phyloP scores from a whole-genome alignment of 2,888 invertebrate species.

The Catocala sponsa region DNA sequence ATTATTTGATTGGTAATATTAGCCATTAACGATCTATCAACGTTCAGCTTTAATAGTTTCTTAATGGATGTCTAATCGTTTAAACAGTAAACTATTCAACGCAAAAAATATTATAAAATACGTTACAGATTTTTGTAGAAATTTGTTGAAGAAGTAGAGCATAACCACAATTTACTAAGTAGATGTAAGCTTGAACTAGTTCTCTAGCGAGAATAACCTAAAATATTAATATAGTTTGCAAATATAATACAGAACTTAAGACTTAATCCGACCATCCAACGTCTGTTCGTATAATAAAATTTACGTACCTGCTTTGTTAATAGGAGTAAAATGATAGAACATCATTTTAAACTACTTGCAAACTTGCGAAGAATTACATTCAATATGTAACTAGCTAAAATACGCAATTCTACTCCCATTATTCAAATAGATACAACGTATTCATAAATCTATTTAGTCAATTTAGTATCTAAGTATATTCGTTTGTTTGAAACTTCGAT shows the following conservation, averaged over 20 bases:
- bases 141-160: too few relatives aligned
- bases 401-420: conserved; percentile 12
- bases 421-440: conserved; percentile 30
- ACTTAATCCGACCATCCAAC: conserved; percentile 5
- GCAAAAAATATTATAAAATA: too few relatives aligned
- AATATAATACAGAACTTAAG: conserved; percentile 17
- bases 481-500: conserved; percentile 31
- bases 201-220: not conserved
- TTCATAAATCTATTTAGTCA: conserved; percentile 33
- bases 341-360: not conserved
- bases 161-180: too few relatives aligned
- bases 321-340: conserved; percentile 6
- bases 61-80: conserved; percentile 27
- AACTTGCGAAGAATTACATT: too few relatives aligned
- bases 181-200: not conserved
- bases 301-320: conserved; percentile 11
- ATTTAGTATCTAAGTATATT: conserved; percentile 15
- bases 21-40: conserved; percentile 28
- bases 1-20: conserved; percentile 36
- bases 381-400: not conserved
- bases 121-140: too few relatives aligned
- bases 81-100: not conserved
- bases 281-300: conserved; percentile 18
- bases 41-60: conserved; percentile 19
- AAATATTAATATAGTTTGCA: conserved; percentile 17